phyloP scores from a whole-genome alignment of 2,797 vertebrate species.

The Lagocephalus sceleratus region DNA sequence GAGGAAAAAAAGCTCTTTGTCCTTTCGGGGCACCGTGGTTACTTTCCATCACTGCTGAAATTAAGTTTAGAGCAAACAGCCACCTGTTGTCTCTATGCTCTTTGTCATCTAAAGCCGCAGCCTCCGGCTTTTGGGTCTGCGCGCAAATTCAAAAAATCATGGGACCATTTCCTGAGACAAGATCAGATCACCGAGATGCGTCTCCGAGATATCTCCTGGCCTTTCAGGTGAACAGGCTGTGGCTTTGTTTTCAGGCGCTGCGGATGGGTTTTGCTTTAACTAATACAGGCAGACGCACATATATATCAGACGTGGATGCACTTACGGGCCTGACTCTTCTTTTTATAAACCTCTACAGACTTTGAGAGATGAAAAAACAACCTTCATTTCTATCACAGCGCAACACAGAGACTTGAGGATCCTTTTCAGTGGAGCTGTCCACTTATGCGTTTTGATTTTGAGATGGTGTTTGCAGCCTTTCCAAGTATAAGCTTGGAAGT shows the following conservation, averaged over 20 bases:
- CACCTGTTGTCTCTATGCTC: constrained; percentile 41
- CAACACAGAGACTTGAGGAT: no score
- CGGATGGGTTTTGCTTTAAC: constrained; percentile 8
- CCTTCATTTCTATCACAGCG: no score
- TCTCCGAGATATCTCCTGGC: constrained; percentile 32
- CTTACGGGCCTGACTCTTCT: no score
- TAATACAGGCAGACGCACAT: not conserved
- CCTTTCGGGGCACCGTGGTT: constrained; percentile 11
- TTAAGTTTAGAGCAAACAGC: constrained; percentile 36
- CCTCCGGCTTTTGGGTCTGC: constrained; percentile 40
- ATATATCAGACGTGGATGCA: not conserved
- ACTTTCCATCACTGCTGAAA: constrained; percentile 38
- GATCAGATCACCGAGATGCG: constrained; percentile 58
- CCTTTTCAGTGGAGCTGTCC: no score
- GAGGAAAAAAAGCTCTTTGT: no score
- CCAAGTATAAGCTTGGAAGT: no score
- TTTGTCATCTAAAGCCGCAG: constrained; percentile 35
- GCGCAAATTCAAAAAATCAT: constrained; percentile 36
- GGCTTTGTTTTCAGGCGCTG: constrained; percentile 10
- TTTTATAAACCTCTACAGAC: no score
- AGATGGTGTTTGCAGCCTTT: no score
- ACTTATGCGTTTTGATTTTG: no score
- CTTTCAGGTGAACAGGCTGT: constrained; percentile 23
- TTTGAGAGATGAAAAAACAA: no score
- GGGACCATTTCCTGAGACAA: constrained; percentile 42